Percentiles rank a stretch among this genome's conserved stretches.
Conservation (phyloP, 2,797 vertebrate genomes). For the Myripristis murdjan region DNA sequence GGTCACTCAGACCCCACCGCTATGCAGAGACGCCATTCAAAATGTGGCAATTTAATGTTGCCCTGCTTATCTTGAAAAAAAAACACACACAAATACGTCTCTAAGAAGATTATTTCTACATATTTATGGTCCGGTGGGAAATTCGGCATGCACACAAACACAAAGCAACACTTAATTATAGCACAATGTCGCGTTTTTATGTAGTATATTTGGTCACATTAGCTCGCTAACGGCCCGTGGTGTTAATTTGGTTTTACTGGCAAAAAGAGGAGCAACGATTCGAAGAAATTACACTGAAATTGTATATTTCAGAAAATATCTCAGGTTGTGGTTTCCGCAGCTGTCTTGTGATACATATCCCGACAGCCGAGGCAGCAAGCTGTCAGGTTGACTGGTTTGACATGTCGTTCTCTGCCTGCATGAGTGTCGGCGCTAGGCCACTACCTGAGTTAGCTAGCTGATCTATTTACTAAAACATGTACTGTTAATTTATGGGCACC, state of each 20-base stretch:
- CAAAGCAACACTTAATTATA: background rate
- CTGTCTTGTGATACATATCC: background rate
- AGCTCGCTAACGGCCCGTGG: too few relatives aligned
- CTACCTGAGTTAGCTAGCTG: accelerated
- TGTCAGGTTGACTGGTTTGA: background rate
- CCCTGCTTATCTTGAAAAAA: background rate
- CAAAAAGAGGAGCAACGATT: too few relatives aligned
- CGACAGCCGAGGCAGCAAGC: background rate
- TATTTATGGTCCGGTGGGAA: background rate
- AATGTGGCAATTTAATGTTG: background rate
- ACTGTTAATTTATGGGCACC: background rate
- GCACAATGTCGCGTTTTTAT: too few relatives aligned
- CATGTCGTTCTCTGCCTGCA: background rate
- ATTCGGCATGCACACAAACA: too few relatives aligned
- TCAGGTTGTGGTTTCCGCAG: background rate
- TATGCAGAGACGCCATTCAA: background rate
- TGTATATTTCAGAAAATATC: too few relatives aligned
- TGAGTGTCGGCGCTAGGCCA: background rate
- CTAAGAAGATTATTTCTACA: background rate
- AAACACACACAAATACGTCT: background rate
- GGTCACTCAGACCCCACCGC: background rate
- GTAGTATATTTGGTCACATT: too few relatives aligned
- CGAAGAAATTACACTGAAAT: too few relatives aligned
- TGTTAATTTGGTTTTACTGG: too few relatives aligned
- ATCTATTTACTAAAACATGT: background rate